Conservation (phyloP, 2,888 invertebrate species). For the Cataglyphis cursor region DNA sequence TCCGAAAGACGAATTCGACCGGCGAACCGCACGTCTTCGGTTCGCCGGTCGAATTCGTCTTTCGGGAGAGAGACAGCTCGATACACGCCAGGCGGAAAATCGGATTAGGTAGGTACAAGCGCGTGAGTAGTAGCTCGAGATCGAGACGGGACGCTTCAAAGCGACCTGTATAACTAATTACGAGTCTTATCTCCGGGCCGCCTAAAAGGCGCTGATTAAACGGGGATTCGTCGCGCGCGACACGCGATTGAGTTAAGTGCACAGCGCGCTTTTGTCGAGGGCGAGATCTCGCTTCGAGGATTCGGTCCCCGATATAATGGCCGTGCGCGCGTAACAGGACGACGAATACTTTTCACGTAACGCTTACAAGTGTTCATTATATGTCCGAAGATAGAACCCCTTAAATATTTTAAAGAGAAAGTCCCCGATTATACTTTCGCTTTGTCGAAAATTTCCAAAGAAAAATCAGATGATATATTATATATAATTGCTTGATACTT, state of each 20-base stretch:
- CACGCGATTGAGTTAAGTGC: slow-evolving; percentile 57
- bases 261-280: slow-evolving; percentile 45
- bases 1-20: too few species aligned
- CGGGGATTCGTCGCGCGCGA: slow-evolving; percentile 58
- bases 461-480: not conserved
- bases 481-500: slow-evolving; percentile 12
- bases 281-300: slow-evolving; percentile 26
- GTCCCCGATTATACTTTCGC: not conserved
- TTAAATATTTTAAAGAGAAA: not conserved
- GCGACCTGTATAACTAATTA: slow-evolving; percentile 76
- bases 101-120: slow-evolving; percentile 70
- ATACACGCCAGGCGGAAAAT: slow-evolving; percentile 73
- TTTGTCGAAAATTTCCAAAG: not conserved
- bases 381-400: not conserved
- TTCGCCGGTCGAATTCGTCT: slow-evolving; percentile 51
- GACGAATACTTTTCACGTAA: slow-evolving; percentile 24
- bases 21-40: slow-evolving; percentile 45
- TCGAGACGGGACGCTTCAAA: slow-evolving; percentile 63
- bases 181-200: slow-evolving; percentile 64
- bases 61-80: slow-evolving; percentile 61
- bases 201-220: slow-evolving; percentile 74
- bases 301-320: slow-evolving; percentile 42
- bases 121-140: slow-evolving; percentile 56
- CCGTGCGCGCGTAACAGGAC: not conserved
- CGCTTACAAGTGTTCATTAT: slow-evolving; percentile 33